A percentile compares a stretch with the other conserved stretches of the same genome.
Conservation (phyloP, 2,113 vertebrate genomes). For the Trochalopteron elliotii region DNA sequence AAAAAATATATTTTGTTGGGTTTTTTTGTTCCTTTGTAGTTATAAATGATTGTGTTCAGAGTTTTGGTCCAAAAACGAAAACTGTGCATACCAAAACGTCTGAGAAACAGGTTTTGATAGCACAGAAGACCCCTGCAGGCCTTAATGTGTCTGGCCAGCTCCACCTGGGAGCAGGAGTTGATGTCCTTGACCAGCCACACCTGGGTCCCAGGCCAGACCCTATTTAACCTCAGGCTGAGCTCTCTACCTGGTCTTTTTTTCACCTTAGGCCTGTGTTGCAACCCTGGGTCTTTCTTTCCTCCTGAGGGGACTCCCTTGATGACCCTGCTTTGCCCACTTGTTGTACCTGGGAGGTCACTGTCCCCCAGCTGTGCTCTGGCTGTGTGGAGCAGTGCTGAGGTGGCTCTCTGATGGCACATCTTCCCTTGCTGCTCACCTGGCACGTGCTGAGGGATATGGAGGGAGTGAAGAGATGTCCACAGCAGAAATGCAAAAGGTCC, state of each 20-base stretch:
- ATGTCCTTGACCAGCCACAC: not conserved
- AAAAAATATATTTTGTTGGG: rapidly evolving
- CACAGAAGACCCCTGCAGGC: rapidly evolving
- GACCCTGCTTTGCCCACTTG: rapidly evolving
- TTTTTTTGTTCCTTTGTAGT: not conserved
- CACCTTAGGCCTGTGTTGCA: rapidly evolving
- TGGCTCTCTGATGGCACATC: not conserved
- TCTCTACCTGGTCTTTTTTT: rapidly evolving
- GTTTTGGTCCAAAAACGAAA: not conserved
- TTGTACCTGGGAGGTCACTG: rapidly evolving
- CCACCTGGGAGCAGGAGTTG: not conserved
- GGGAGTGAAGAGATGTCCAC: not conserved
- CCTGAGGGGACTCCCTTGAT: rapidly evolving
- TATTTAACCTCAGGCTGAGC: not conserved
- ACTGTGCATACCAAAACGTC: not conserved
- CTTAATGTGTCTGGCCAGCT: not conserved
- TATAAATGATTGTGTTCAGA: not conserved
- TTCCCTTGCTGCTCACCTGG: not conserved
- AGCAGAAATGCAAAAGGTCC: not conserved
- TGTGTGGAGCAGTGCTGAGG: not conserved
- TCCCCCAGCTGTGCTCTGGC: not conserved
- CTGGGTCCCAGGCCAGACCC: no score
- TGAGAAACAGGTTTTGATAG: not conserved
- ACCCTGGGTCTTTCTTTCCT: rapidly evolving
- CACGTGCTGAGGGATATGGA: no score